These are phyloP conservation scores for Centrocercus urophasianus DNA, from an alignment of 2,113 vertebrate species.

Conservation along the genomic window DNA sequence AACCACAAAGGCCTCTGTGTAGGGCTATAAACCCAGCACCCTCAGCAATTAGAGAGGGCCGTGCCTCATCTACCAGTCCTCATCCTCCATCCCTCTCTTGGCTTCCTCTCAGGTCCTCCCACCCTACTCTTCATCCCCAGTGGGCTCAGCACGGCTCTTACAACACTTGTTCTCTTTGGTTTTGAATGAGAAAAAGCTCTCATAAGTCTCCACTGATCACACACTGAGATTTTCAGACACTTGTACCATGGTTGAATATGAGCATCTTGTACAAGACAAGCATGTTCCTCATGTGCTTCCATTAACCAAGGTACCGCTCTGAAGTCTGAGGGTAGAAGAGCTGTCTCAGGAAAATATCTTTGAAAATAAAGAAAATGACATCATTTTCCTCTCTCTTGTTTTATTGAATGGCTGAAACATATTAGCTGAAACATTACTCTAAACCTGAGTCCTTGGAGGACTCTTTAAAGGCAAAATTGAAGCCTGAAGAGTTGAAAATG, in stretches of 20 bases:
- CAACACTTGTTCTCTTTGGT: not conserved
- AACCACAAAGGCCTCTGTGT: accelerated
- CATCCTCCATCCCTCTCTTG: not conserved
- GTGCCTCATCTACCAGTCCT: not conserved
- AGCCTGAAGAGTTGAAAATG: not conserved
- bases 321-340: not conserved
- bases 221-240: not conserved
- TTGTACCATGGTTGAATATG: not conserved
- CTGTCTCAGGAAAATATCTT: not conserved
- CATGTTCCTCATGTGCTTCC: not conserved
- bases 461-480: not conserved
- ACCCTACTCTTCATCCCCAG: not conserved
- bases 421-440: not conserved
- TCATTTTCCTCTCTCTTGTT: not conserved
- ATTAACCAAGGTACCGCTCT: not conserved
- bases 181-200: not conserved
- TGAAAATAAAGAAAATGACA: not conserved
- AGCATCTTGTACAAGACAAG: not conserved
- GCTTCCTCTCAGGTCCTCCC: not conserved
- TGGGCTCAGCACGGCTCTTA: not conserved
- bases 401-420: not conserved
- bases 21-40: not conserved
- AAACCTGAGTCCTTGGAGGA: not conserved
- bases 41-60: accelerated
- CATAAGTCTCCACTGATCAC: not conserved